Evolutionary conservation across 2,888 invertebrate species (phyloP), one percentile per base, ranked within the genome.

Genomic region (Lasioglossum figueresi): DNA sequence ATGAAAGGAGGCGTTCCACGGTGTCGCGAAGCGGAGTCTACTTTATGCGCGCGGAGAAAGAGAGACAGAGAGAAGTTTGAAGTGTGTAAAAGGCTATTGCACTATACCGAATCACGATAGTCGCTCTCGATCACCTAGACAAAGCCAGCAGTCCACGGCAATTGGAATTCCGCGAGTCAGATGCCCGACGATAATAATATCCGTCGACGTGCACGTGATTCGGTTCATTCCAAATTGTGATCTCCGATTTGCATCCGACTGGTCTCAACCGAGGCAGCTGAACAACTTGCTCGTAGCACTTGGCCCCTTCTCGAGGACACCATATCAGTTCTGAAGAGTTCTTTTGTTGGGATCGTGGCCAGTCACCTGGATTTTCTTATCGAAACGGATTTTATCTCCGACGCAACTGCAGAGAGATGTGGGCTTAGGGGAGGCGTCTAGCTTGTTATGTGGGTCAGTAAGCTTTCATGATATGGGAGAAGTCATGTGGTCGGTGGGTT

Each of bases 61-160:
- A 68, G 71, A 76, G 16, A 78, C 70, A 14, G 76, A 63, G 5
- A 63, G 45, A 43, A 85, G 74, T 63, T 82, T 43, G 81, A 80
- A 80, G 70, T 66, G 76, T 76, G 45, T 78, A 68, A 74, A 66
- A 82, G 45, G 85, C 88, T 89, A 89, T 89, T 89, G 89, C 89
- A 86, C 90, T 89, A 85, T 82, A 80, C 79, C 71, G 88, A 82
- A 89, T 89, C 74, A 66, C 76, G 85, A 89, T 78, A 85, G n/a
- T 75, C n/a, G 71, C 43, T 86, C 72, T 86, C 72, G 76, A 73
- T 75, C 77, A 77, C 77, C 71, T 86, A 82, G 77, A 40, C 82
- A 82, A 74, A 63, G 48, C 73, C 52, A 37, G 52, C 76, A n/a
- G 45, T 63, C 63, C 79, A 37, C 43, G 63, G 23, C 27, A 48